Evolutionary conservation across 2,113 vertebrate species (phyloP).

Genomic region (Siniperca chuatsi): DNA sequence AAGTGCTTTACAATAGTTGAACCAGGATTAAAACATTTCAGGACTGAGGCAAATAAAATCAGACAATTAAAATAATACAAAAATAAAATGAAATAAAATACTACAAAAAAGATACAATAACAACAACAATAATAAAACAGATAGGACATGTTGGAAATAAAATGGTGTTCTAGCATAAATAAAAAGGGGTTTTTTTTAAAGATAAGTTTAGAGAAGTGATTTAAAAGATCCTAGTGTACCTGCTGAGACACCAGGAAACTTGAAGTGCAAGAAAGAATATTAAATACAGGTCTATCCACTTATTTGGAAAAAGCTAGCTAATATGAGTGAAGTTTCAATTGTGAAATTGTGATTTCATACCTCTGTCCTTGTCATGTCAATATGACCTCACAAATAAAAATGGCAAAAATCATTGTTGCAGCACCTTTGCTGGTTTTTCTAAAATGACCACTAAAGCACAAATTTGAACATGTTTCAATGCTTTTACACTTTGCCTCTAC

Average conservation of each 20-base stretch:
- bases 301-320: not conserved
- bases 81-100: too few relatives aligned
- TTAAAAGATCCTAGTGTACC: too few relatives aligned
- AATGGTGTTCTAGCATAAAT: too few relatives aligned
- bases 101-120: too few relatives aligned
- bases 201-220: too few relatives aligned
- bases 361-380: not conserved
- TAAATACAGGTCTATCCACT: not conserved
- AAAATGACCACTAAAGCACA: not conserved
- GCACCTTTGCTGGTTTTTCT: not conserved
- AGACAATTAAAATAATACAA: too few relatives aligned
- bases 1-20: too few relatives aligned
- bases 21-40: too few relatives aligned
- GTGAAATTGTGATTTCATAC: not conserved
- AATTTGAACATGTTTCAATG: not conserved
- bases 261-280: not conserved
- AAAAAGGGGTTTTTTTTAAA: too few relatives aligned
- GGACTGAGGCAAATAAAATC: too few relatives aligned
- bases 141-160: too few relatives aligned
- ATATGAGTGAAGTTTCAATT: not conserved
- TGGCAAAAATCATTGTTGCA: not conserved
- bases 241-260: not conserved
- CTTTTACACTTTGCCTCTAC: not conserved
- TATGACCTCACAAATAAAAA: conserved; percentile 14
- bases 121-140: too few relatives aligned